phyloP scores from a whole-genome alignment of 2,797 vertebrate genomes.

The Bradypus variegatus region DNA sequence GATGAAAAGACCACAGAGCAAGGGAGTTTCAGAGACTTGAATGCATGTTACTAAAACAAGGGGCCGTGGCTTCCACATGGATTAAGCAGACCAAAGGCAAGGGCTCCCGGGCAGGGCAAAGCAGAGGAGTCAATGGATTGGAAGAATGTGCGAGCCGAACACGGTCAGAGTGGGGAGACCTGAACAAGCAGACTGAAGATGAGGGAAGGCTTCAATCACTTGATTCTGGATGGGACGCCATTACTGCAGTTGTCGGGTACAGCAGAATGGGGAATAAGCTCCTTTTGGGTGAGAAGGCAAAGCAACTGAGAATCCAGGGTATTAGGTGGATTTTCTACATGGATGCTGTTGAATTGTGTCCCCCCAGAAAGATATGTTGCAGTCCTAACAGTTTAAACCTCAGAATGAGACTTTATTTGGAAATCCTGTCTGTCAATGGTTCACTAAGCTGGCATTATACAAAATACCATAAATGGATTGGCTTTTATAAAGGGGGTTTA shows the following conservation, averaged over 20 bases:
- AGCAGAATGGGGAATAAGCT: neutral
- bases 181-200: neutral
- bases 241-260: neutral
- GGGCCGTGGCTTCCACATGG: no score
- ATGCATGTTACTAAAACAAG: no score
- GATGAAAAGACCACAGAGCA: neutral
- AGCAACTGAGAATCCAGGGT: neutral
- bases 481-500: no score
- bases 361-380: no score
- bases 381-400: no score
- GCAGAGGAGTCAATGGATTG: neutral
- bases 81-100: neutral
- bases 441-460: no score
- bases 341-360: neutral
- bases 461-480: no score
- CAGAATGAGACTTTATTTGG: no score
- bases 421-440: no score
- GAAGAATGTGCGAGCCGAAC: neutral
- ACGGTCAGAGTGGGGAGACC: neutral
- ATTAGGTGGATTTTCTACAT: neutral
- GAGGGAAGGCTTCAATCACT: neutral
- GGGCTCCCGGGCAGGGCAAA: neutral
- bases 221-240: no score
- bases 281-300: neutral
- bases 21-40: neutral